Conservation (phyloP, 2,888 invertebrate genomes). For the Pycnomerus fuliginosus region DNA sequence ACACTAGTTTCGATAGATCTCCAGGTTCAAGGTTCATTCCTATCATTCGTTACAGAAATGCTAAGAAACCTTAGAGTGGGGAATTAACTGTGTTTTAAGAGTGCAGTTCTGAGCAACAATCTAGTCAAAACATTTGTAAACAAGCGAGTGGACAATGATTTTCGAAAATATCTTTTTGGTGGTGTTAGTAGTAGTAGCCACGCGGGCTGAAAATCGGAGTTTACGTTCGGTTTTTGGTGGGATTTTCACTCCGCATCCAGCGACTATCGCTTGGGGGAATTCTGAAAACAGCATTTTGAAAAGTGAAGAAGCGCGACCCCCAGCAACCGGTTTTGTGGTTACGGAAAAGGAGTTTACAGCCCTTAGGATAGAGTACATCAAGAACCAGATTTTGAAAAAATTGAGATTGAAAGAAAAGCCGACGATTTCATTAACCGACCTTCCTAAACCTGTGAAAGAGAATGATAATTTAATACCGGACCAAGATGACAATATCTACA, state of each 20-base stretch:
- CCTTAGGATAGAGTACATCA: slow-evolving; percentile 76
- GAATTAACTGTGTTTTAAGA: slow-evolving; percentile 48
- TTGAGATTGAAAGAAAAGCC: slow-evolving; percentile 75
- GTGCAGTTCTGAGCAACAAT: slow-evolving; percentile 45
- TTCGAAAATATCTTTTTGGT: slow-evolving; percentile 22
- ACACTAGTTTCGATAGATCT: slow-evolving; percentile 50
- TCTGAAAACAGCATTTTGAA: slow-evolving; percentile 40
- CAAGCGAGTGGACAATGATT: slow-evolving; percentile 38
- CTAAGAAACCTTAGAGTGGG: slow-evolving; percentile 48
- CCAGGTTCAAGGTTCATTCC: slow-evolving; percentile 54
- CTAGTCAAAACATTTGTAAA: slow-evolving; percentile 42
- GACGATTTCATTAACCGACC: slow-evolving; percentile 60
- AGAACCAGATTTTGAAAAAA: slow-evolving; percentile 81
- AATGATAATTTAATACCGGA: slow-evolving; percentile 63
- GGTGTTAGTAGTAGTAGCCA: slow-evolving; percentile 31
- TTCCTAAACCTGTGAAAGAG: slow-evolving; percentile 76
- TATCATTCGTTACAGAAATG: slow-evolving; percentile 53
- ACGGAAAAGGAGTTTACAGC: slow-evolving; percentile 64
- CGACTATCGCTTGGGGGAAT: too few species aligned
- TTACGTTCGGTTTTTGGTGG: slow-evolving; percentile 42
- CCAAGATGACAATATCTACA: slow-evolving; percentile 56
- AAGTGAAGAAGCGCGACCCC: slow-evolving; percentile 27
- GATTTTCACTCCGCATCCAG: too few species aligned
- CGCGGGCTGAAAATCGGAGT: slow-evolving; percentile 25
- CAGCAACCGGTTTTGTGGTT: slow-evolving; percentile 33